phyloP scores from a whole-genome alignment of 1,140 invertebrate genomes.

The Schmidtea mediterranea region DNA sequence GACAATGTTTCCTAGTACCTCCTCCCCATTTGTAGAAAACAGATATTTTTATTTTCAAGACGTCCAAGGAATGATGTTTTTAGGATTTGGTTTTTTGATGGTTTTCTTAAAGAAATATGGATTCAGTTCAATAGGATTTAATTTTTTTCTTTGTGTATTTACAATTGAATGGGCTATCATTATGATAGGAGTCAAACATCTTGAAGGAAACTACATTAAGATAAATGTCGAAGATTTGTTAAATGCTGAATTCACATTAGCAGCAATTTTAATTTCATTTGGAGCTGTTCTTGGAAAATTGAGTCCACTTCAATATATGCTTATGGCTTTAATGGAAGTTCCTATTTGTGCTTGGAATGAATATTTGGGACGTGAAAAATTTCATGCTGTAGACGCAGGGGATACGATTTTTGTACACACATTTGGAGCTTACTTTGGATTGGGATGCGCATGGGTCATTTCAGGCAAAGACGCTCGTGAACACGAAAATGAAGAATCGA shows the following conservation, averaged over 20 bases:
- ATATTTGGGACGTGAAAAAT: conserved; percentile 37
- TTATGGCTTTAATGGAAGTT: conserved; percentile 40
- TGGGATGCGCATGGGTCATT: conserved; percentile 41
- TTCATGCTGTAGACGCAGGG: conserved; percentile 35
- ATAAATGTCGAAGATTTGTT: conserved; percentile 32
- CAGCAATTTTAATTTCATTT: conserved; percentile 54
- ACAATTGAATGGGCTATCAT: conserved; percentile 21
- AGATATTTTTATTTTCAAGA: conserved; percentile 46
- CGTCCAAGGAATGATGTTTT: conserved; percentile 83
- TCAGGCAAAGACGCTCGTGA: conserved; percentile 25
- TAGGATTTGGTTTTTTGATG: conserved; percentile 86
- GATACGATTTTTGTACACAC: conserved; percentile 62
- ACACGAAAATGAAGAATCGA: conserved; percentile 35
- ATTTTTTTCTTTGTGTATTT: conserved; percentile 40
- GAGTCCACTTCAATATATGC: conserved; percentile 37
- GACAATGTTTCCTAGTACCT: no score
- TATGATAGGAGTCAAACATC: conserved; percentile 15
- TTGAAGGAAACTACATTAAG: not conserved
- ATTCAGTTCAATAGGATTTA: conserved; percentile 57
- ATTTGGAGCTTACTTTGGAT: conserved; percentile 66
- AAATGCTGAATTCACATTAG: conserved; percentile 50
- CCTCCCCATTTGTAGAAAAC: not conserved
- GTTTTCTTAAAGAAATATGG: conserved; percentile 68
- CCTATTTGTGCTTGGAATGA: conserved; percentile 44
- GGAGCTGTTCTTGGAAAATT: conserved; percentile 51